Conservation (phyloP, 2,797 vertebrate species). For the Setipinna tenuifilis region DNA sequence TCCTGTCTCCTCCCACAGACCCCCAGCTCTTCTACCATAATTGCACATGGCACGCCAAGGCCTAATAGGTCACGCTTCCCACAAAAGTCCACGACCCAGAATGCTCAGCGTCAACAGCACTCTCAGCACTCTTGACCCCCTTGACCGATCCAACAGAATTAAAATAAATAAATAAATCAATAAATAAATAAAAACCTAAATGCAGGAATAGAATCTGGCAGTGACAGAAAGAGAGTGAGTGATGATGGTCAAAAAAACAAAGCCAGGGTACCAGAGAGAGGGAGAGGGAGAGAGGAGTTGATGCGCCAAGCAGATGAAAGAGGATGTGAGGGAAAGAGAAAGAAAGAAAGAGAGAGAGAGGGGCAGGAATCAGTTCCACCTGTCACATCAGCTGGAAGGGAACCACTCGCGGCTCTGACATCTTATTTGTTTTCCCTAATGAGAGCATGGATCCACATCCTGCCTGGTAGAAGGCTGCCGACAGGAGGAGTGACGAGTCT, state of each 20-base stretch:
- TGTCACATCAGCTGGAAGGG: slow-evolving; percentile 30
- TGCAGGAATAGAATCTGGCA: background rate
- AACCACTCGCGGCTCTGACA: slow-evolving; percentile 32
- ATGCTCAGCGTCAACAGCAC: background rate
- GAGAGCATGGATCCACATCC: slow-evolving; percentile 33
- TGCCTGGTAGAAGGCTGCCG: background rate
- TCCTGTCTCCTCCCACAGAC: too few relatives aligned
- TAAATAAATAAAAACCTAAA: background rate
- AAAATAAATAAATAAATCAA: background rate
- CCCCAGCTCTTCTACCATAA: slow-evolving; percentile 52
- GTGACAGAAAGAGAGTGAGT: background rate
- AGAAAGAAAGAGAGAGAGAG: background rate
- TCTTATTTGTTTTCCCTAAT: slow-evolving; percentile 48
- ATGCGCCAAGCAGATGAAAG: background rate
- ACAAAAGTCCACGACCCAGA: slow-evolving; percentile 46
- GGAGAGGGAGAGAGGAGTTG: too few relatives aligned
- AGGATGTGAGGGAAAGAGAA: background rate
- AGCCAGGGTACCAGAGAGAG: too few relatives aligned
- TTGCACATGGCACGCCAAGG: slow-evolving; percentile 69
- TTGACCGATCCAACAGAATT: background rate
- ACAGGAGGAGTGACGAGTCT: background rate
- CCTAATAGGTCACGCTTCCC: background rate
- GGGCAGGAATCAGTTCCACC: slow-evolving; percentile 30
- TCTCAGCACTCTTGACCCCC: slow-evolving; percentile 32
- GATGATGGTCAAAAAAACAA: too few relatives aligned